Evolutionary conservation across 1,140 invertebrate species (phyloP).

Genomic region (Neodiprion virginianus): DNA sequence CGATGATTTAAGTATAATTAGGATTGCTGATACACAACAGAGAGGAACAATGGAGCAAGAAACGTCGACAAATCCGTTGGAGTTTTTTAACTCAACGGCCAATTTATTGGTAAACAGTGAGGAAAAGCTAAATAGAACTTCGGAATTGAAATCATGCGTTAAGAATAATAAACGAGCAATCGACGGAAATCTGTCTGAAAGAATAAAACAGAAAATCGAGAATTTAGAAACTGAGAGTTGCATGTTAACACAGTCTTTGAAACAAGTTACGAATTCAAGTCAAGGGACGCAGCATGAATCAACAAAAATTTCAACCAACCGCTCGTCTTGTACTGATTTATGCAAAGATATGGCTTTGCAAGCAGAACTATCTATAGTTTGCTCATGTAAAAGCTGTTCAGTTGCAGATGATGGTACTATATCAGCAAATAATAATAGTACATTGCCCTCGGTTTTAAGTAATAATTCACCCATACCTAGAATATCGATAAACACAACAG

Average conservation of each 20-base stretch:
- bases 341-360: background rate
- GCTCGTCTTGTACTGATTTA: background rate
- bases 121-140: background rate
- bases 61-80: background rate
- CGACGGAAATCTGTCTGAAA: conserved; percentile 5
- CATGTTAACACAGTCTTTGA: background rate
- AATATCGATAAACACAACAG: background rate
- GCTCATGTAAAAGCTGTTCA: background rate
- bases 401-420: background rate
- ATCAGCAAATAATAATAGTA: background rate
- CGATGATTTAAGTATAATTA: background rate
- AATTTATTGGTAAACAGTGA: background rate
- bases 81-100: background rate
- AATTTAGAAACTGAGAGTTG: background rate
- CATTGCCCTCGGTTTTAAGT: background rate
- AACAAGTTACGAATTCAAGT: background rate
- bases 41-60: background rate
- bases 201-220: background rate
- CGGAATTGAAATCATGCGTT: background rate
- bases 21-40: background rate
- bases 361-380: background rate
- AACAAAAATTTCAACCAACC: background rate
- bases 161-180: conserved; percentile 1
- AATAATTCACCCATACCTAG: background rate
- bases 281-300: background rate